phyloP scores from a whole-genome alignment of 2,888 invertebrate genomes.

The Drosophila gaucha region DNA sequence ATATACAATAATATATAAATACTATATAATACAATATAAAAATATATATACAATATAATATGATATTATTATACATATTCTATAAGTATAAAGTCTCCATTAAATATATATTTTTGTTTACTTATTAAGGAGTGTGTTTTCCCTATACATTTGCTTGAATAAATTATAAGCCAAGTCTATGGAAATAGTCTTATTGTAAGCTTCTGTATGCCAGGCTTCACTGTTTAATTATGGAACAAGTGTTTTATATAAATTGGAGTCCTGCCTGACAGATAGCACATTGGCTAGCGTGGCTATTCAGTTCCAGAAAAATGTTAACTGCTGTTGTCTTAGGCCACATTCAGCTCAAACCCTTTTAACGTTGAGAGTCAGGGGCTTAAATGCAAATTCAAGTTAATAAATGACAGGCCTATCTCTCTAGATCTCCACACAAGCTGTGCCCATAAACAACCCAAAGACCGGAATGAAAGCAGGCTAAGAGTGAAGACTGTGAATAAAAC shows the following conservation, averaged over 20 bases:
- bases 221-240: constrained; percentile 27
- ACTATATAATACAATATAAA: too few species aligned
- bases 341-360: constrained; percentile 16
- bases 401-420: constrained; percentile 69
- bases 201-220: not conserved
- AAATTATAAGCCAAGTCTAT: too few species aligned
- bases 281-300: constrained; percentile 20
- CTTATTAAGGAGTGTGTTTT: too few species aligned
- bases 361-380: constrained; percentile 49
- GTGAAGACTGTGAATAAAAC: not conserved
- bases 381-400: constrained; percentile 72
- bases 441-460: constrained; percentile 61
- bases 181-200: not conserved
- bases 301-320: constrained; percentile 23
- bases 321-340: constrained; percentile 60
- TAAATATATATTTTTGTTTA: not conserved
- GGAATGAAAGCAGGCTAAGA: constrained; percentile 20
- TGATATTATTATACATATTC: too few species aligned
- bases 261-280: constrained; percentile 10
- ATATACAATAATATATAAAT: too few species aligned
- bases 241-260: constrained; percentile 5
- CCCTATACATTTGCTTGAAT: not conserved
- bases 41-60: too few species aligned
- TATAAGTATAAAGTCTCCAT: not conserved
- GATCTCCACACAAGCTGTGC: constrained; percentile 53